Percentiles rank a stretch among this genome's conserved stretches.
phyloP scores from a whole-genome alignment of 1,140 invertebrate genomes.

The Tetranychus urticae region DNA sequence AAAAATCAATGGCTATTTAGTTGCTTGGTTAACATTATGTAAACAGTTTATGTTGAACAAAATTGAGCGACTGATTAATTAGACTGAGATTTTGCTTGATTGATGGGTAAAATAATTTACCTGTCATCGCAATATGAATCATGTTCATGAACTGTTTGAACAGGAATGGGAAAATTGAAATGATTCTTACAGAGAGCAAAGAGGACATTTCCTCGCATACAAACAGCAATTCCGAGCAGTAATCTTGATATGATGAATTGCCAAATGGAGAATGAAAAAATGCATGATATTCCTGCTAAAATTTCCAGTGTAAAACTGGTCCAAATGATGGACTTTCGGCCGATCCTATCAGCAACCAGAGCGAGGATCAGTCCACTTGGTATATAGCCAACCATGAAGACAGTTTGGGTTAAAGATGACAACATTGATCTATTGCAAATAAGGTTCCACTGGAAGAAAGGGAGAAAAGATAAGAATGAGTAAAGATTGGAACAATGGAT shows the following conservation, averaged over 20 bases:
- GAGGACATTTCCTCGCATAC: constrained; percentile 1
- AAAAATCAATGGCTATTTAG: too few species aligned
- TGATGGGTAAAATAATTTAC: too few species aligned
- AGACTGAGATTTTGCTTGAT: too few species aligned
- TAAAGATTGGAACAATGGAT: too few species aligned
- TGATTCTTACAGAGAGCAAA: constrained; percentile 5
- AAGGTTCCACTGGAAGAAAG: constrained; percentile 33
- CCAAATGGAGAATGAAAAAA: constrained; percentile 3
- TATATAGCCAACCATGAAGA: constrained; percentile 60
- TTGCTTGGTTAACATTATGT: too few species aligned
- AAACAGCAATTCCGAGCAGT: neutral
- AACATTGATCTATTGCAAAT: constrained; percentile 42
- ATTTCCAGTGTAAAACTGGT: constrained; percentile 9
- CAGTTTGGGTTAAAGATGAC: constrained; percentile 38
- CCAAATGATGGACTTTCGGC: constrained; percentile 9
- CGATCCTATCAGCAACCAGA: constrained; percentile 46
- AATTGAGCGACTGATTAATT: too few species aligned
- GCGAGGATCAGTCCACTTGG: constrained; percentile 52
- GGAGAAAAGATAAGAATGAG: too few species aligned
- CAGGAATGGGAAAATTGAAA: too few species aligned
- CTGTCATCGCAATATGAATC: too few species aligned
- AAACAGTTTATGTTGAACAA: too few species aligned
- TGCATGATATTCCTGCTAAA: neutral
- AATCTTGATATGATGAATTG: constrained; percentile 2
- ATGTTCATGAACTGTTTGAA: too few species aligned